Conservation (phyloP, 2,113 vertebrate genomes). For the Semnornis frantzii region DNA sequence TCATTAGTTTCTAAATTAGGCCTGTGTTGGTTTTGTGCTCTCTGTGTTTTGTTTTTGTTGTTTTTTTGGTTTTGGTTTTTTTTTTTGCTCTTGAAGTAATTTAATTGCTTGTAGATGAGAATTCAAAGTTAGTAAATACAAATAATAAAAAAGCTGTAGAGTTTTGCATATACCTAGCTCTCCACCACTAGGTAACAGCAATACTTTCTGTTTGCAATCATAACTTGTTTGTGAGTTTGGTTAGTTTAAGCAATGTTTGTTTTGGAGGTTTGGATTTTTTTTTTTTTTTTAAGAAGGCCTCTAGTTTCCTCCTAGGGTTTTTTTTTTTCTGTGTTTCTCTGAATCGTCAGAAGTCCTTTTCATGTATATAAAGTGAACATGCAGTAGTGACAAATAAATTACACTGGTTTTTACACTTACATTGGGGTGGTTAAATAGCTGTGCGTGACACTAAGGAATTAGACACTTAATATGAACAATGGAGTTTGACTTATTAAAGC, state of each 20-base stretch:
- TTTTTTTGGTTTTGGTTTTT: not conserved
- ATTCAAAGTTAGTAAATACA: not conserved
- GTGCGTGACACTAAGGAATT: not conserved
- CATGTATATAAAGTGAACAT: not conserved
- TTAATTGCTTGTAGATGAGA: not conserved
- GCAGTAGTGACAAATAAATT: not conserved
- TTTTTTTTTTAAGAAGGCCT: not conserved
- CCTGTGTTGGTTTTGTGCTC: not conserved
- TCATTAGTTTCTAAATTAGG: not conserved
- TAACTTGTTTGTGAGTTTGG: not conserved
- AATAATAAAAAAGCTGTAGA: not conserved
- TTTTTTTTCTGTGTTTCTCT: not conserved
- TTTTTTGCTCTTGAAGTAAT: rapidly evolving
- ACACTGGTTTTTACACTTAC: not conserved
- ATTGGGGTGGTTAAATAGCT: not conserved
- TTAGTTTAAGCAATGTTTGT: not conserved
- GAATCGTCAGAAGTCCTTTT: not conserved
- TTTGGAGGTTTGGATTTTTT: not conserved
- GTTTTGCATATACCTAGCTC: not conserved
- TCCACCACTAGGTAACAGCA: slow-evolving; percentile 32
- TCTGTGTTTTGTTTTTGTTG: not conserved
- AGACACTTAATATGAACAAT: not conserved
- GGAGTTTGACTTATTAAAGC: not conserved
- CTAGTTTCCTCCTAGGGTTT: not conserved
- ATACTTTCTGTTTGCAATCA: slow-evolving; percentile 7